Evolutionary conservation across 1,140 invertebrate species (phyloP).

Genomic region (Musca vetustissima): DNA sequence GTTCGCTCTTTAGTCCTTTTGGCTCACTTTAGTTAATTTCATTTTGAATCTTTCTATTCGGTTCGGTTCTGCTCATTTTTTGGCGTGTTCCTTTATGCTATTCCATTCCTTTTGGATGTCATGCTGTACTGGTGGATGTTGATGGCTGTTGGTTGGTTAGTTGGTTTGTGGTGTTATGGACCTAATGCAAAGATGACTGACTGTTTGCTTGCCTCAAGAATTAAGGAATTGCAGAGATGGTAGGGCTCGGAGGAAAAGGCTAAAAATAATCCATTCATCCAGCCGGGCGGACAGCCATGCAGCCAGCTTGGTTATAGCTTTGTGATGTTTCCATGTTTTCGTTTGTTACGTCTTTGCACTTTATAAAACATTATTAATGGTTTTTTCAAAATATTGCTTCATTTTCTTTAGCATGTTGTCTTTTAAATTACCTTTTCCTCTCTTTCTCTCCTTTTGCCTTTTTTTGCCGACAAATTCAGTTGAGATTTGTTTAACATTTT

Average conservation of each 20-base stretch:
- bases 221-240: no score
- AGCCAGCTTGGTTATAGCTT: background rate
- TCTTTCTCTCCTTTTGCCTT: no score
- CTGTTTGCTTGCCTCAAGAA: background rate
- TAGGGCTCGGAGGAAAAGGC: no score
- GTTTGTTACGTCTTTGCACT: conserved; percentile 15
- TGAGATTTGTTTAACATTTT: no score
- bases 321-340: background rate
- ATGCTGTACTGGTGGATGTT: background rate
- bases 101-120: background rate
- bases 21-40: conserved; percentile 12
- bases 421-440: no score
- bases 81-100: background rate
- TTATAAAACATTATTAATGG: conserved; percentile 16
- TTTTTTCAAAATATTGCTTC: conserved; percentile 1
- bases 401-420: background rate
- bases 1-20: background rate
- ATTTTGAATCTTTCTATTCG: background rate
- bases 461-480: no score
- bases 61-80: no score
- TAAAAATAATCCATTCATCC: no score
- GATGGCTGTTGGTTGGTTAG: no score
- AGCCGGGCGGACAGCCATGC: no score
- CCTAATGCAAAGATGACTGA: conserved; percentile 17
- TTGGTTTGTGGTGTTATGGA: background rate